These are phyloP conservation scores for Bufo bufo DNA, from an alignment of 2,113 vertebrate genomes.

Conservation along the genomic window DNA sequence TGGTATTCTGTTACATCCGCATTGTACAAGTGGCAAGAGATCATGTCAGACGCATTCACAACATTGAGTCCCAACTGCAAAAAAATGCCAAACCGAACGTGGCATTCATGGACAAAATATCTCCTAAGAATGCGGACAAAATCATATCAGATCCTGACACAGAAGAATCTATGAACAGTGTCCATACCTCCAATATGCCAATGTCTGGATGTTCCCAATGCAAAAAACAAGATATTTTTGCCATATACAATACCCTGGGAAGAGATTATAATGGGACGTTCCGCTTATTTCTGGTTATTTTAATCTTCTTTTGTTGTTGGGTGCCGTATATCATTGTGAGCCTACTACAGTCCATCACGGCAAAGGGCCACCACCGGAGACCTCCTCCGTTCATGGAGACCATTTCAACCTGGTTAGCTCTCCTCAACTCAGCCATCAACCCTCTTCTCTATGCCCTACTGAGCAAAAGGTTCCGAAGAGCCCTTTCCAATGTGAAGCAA, in stretches of 20 bases:
- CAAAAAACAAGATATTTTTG: constrained; percentile 50
- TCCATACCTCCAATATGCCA: background rate
- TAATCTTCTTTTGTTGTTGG: constrained; percentile 64
- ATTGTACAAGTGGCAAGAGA: background rate
- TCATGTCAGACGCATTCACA: constrained; percentile 3
- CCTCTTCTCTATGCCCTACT: constrained; percentile 59
- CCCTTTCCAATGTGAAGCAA: constrained; percentile 62
- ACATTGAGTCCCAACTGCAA: constrained; percentile 31
- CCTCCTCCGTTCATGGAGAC: constrained; percentile 52
- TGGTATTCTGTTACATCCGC: background rate
- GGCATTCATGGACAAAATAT: constrained; percentile 42
- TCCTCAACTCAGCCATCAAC: constrained; percentile 59
- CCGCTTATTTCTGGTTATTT: constrained; percentile 61
- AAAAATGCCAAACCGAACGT: constrained; percentile 48
- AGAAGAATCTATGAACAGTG: constrained; percentile 29
- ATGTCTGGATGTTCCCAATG: constrained; percentile 49
- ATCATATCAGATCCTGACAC: background rate
- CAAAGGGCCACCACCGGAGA: constrained; percentile 36
- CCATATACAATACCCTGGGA: constrained; percentile 6
- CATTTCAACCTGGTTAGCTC: constrained; percentile 50
- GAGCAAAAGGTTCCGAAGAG: constrained; percentile 60
- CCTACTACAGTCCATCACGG: constrained; percentile 56
- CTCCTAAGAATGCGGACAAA: constrained; percentile 24
- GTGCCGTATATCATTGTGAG: constrained; percentile 52
- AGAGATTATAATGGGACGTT: constrained; percentile 59